A percentile compares a stretch with the other conserved stretches of the same genome.
phyloP scores from a whole-genome alignment of 1,140 invertebrate species.

The Macrosteles quadrilineatus region DNA sequence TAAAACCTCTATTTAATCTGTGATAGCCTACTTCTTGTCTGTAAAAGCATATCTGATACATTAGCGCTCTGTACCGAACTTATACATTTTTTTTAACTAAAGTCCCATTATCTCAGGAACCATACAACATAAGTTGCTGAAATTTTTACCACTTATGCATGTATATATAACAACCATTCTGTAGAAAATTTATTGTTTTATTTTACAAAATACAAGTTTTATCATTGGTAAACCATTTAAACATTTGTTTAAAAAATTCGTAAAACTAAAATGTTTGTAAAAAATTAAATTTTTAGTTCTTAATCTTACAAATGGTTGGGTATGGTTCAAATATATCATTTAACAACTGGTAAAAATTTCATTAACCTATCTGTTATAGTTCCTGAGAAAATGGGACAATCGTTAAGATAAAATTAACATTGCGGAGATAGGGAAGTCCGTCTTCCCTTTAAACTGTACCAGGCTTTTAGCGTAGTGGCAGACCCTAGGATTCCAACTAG shows the following conservation, averaged over 20 bases:
- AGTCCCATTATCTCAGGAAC: neutral
- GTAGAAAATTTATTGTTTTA: too few species aligned
- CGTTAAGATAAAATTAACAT: neutral
- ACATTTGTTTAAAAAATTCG: neutral
- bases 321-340: neutral
- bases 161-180: neutral
- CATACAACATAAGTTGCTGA: neutral
- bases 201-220: neutral
- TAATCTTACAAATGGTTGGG: neutral
- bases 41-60: neutral
- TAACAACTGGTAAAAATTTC: neutral
- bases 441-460: too few species aligned
- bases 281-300: neutral
- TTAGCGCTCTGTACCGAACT: neutral
- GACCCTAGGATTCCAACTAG: too few species aligned
- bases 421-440: neutral
- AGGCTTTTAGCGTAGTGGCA: too few species aligned
- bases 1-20: neutral
- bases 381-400: neutral
- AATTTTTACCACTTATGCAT: conserved; percentile 11
- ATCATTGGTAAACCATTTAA: neutral
- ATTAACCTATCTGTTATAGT: neutral
- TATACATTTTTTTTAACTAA: neutral
- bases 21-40: neutral
- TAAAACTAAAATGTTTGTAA: neutral